Evolutionary conservation across 2,113 vertebrate species (phyloP).

Genomic region (Centropus bengalensis): DNA sequence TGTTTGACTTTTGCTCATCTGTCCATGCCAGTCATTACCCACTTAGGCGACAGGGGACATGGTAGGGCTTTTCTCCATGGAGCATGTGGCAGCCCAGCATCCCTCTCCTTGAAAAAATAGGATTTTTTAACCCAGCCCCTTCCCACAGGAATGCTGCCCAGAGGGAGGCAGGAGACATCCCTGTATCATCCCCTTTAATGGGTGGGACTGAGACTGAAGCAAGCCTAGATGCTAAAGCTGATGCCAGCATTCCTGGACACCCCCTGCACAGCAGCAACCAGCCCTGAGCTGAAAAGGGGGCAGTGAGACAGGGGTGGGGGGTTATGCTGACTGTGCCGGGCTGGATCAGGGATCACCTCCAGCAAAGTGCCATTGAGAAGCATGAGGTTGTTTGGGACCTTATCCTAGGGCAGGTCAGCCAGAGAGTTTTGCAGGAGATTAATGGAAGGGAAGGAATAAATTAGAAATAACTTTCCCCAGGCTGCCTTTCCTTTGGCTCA

Average conservation of each 20-base stretch:
- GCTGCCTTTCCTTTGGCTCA: conserved; percentile 62
- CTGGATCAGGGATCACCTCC: not conserved
- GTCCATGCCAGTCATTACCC: accelerated
- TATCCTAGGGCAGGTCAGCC: not conserved
- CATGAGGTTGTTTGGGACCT: not conserved
- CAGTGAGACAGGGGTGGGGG: accelerated
- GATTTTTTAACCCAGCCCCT: not conserved
- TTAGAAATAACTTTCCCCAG: not conserved
- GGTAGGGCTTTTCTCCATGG: accelerated
- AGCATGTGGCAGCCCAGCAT: not conserved
- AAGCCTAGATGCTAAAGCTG: not conserved
- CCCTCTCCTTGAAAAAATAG: not conserved
- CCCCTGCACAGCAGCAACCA: not conserved
- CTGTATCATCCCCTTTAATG: not conserved
- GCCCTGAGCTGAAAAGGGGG: too few species aligned
- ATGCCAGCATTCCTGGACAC: not conserved
- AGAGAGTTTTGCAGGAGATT: not conserved
- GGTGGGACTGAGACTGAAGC: not conserved
- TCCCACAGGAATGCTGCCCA: accelerated
- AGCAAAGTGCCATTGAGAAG: not conserved
- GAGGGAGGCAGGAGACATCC: accelerated
- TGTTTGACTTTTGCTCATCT: accelerated
- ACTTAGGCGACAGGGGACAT: accelerated
- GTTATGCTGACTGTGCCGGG: accelerated
- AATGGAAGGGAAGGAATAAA: conserved; percentile 30